Evolutionary conservation across 1,140 invertebrate genomes (phyloP).

Genomic region (Zaprionus capensis): DNA sequence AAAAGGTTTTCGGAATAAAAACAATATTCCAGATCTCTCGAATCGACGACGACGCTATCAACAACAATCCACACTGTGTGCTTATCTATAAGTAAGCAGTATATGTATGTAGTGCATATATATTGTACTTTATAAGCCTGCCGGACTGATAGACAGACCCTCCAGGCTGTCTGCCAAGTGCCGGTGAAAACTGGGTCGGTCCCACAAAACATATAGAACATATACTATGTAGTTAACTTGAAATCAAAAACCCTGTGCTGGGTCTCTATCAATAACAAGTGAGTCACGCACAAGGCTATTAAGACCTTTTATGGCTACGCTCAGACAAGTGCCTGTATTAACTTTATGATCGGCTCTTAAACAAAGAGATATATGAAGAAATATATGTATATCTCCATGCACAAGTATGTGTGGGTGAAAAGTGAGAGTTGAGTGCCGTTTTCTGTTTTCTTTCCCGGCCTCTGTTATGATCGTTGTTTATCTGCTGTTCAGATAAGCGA

Average conservation of each 20-base stretch:
- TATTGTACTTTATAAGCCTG: slow-evolving; percentile 15
- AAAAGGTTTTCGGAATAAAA: slow-evolving; percentile 15
- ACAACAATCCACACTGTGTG: slow-evolving; percentile 25
- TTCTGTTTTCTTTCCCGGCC: neutral
- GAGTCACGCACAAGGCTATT: slow-evolving; percentile 17
- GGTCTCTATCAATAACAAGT: slow-evolving; percentile 24
- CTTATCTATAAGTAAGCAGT: slow-evolving; percentile 30
- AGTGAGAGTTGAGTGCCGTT: slow-evolving; percentile 5
- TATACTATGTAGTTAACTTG: slow-evolving; percentile 5
- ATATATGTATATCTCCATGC: neutral
- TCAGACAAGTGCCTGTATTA: slow-evolving; percentile 31
- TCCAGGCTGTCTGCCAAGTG: slow-evolving; percentile 60
- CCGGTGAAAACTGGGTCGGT: slow-evolving; percentile 61
- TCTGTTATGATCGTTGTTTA: slow-evolving; percentile 17
- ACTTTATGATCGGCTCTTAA: slow-evolving; percentile 30
- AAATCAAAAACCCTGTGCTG: neutral
- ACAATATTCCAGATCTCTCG: slow-evolving; percentile 17
- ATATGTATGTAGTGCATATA: slow-evolving; percentile 10
- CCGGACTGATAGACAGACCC: slow-evolving; percentile 35
- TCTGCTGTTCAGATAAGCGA: slow-evolving; percentile 11
- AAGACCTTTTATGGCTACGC: neutral
- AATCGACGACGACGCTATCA: slow-evolving; percentile 38
- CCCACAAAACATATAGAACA: slow-evolving; percentile 24
- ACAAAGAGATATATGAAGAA: neutral
- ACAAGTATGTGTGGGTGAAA: neutral